Conservation (phyloP, 2,797 vertebrate genomes). For the Limosa lapponica region DNA sequence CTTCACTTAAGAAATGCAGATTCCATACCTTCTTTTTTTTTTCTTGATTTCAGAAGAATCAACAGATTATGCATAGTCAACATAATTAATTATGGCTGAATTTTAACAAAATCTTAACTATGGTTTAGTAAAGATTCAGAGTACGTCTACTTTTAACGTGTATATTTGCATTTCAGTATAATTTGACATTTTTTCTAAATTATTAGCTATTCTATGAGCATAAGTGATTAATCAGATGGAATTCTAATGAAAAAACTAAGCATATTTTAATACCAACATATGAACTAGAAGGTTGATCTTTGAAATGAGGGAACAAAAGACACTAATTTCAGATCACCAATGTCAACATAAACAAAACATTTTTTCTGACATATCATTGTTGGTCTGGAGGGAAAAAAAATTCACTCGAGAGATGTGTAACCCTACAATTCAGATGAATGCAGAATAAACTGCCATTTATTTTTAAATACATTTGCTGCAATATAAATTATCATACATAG, state of each 20-base stretch:
- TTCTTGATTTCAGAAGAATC: background rate
- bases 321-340: conserved; percentile 15
- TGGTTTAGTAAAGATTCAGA: conserved; percentile 7
- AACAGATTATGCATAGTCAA: background rate
- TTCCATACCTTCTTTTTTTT: background rate
- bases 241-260: conserved; percentile 43
- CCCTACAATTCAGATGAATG: background rate
- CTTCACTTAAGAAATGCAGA: background rate
- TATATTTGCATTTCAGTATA: conserved; percentile 59
- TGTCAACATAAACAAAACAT: background rate
- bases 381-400: background rate
- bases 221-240: conserved; percentile 57
- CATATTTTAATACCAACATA: conserved; percentile 7
- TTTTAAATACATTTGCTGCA: background rate
- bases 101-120: background rate
- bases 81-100: conserved; percentile 2
- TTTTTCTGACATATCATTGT: background rate
- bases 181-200: conserved; percentile 48
- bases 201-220: conserved; percentile 54
- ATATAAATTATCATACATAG: background rate
- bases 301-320: conserved; percentile 6
- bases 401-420: background rate
- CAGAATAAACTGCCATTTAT: background rate
- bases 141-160: background rate
- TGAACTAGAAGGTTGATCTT: conserved; percentile 8